Evolutionary conservation across 2,797 vertebrate species (phyloP).

Genomic region (Notoglanidium macrostoma): DNA sequence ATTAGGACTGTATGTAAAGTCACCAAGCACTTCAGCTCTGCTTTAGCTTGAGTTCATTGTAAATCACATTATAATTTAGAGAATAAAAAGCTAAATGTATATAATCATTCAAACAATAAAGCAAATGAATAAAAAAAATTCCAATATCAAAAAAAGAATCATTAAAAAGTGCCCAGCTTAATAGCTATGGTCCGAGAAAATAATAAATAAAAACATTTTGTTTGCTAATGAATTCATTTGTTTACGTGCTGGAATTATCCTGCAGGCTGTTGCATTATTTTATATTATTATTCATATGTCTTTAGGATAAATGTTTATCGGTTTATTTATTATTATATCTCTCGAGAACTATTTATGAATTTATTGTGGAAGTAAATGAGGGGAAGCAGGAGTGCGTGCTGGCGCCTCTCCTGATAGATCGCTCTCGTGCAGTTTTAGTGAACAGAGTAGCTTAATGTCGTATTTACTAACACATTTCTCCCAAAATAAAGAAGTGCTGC

Average conservation of each 20-base stretch:
- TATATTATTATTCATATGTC: not conserved
- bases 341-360: not conserved
- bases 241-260: not conserved
- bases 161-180: not conserved
- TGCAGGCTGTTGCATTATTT: not conserved
- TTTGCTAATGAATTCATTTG: not conserved
- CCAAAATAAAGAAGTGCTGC: no score
- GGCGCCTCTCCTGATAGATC: not conserved
- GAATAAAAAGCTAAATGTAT: not conserved
- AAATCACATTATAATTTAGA: not conserved
- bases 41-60: not conserved
- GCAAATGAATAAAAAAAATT: not conserved
- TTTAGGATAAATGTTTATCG: not conserved
- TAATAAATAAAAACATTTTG: not conserved
- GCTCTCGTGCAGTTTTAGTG: not conserved
- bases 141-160: not conserved
- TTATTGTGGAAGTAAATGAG: not conserved
- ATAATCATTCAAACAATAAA: not conserved
- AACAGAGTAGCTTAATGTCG: not conserved
- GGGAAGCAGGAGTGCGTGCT: not conserved
- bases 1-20: not conserved
- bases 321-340: not conserved
- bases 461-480: not conserved
- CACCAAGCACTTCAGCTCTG: not conserved
- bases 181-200: not conserved